phyloP scores from a whole-genome alignment of 2,113 vertebrate genomes.

The Salminus brasiliensis region DNA sequence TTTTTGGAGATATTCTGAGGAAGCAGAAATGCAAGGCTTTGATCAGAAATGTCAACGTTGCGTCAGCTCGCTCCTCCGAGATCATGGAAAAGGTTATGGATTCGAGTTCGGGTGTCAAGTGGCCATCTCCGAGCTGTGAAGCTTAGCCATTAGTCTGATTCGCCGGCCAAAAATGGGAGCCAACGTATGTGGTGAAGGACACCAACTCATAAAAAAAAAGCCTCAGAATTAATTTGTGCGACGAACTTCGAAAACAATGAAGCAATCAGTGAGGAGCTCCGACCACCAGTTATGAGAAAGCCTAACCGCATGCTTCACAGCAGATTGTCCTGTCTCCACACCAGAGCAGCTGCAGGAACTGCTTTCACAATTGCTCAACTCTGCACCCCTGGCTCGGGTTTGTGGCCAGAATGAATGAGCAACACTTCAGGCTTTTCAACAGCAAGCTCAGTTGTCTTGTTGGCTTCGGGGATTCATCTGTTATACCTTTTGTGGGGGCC shows the following conservation, averaged over 20 bases:
- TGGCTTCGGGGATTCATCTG: constrained; percentile 60
- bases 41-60: constrained; percentile 42
- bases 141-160: not conserved
- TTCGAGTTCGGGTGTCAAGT: constrained; percentile 8
- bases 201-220: not conserved
- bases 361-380: constrained; percentile 63
- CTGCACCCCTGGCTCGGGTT: constrained; percentile 57
- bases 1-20: constrained; percentile 24
- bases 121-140: constrained; percentile 3
- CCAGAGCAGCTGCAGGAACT: constrained; percentile 48
- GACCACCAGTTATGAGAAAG: constrained; percentile 33
- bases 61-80: constrained; percentile 1
- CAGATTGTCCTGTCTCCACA: constrained; percentile 29
- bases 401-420: constrained; percentile 60
- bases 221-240: not conserved
- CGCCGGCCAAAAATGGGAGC: not conserved
- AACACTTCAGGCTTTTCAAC: constrained; percentile 60
- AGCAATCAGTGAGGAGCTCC: constrained; percentile 19
- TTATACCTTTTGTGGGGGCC: constrained; percentile 51
- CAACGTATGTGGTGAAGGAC: not conserved
- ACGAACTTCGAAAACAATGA: constrained; percentile 4
- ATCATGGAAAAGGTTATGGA: constrained; percentile 21
- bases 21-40: constrained; percentile 35
- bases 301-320: constrained; percentile 28
- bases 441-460: constrained; percentile 60